phyloP scores from a whole-genome alignment of 1,140 invertebrate species.

The Atta cephalotes region DNA sequence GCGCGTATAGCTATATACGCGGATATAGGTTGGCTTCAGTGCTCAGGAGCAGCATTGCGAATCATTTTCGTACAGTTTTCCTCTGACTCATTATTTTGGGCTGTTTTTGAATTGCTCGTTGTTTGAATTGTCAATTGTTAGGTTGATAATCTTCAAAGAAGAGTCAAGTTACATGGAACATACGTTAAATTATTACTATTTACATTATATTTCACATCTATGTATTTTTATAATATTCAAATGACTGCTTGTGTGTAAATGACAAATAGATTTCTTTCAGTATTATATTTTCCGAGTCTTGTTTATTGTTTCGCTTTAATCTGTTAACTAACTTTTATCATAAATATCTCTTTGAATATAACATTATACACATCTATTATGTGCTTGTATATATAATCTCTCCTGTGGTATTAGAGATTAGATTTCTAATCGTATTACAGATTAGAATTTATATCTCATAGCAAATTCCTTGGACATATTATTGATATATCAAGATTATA shows the following conservation, averaged over 20 bases:
- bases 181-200: background rate
- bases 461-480: background rate
- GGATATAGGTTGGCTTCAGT: background rate
- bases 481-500: background rate
- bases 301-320: background rate
- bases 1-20: background rate
- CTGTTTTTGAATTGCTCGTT: background rate
- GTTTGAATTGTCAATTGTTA: background rate
- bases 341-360: background rate
- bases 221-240: background rate
- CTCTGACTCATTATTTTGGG: background rate
- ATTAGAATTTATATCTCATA: slow-evolving; percentile 9
- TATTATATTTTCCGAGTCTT: background rate
- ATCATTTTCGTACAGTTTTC: background rate
- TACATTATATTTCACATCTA: background rate
- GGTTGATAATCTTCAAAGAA: background rate
- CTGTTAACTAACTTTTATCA: background rate
- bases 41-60: background rate
- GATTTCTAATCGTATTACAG: no score
- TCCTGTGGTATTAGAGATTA: background rate
- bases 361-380: background rate
- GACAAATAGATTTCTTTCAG: background rate
- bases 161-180: background rate
- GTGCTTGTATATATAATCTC: background rate
- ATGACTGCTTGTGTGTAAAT: background rate